phyloP scores from a whole-genome alignment of 2,797 vertebrate genomes.

The Anguilla marmorata region DNA sequence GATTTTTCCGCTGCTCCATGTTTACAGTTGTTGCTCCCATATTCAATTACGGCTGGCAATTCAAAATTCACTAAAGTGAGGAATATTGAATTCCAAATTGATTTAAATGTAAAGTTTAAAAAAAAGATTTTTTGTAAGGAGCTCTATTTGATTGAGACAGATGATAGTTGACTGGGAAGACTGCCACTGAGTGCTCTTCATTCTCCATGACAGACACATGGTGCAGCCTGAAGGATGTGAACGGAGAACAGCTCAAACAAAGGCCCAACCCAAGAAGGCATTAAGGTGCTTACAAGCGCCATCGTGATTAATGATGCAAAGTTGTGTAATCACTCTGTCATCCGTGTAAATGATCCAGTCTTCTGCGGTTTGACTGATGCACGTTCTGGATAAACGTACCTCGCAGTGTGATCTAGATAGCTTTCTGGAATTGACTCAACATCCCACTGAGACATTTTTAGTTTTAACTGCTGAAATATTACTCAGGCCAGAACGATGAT shows the following conservation, averaged over 20 bases:
- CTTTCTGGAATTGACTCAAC: constrained; percentile 24
- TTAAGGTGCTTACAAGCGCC: constrained; percentile 53
- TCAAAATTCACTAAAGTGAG: constrained; percentile 59
- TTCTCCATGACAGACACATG: constrained; percentile 26
- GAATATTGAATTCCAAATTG: constrained; percentile 52
- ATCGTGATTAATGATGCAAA: constrained; percentile 72
- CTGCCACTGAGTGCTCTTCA: background rate
- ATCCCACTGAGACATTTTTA: constrained; percentile 36
- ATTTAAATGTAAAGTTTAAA: constrained; percentile 32
- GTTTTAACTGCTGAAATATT: background rate
- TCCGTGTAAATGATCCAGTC: constrained; percentile 74
- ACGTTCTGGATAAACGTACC: constrained; percentile 50
- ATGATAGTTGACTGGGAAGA: background rate
- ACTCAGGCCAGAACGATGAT: constrained; percentile 7
- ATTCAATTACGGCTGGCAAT: constrained; percentile 52
- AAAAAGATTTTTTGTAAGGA: background rate
- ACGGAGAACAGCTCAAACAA: constrained; percentile 61
- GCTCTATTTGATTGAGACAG: background rate
- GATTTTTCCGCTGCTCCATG: background rate
- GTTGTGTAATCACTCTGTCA: constrained; percentile 75
- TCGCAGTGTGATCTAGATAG: constrained; percentile 42
- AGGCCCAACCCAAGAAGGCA: constrained; percentile 53
- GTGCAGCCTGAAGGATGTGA: constrained; percentile 39
- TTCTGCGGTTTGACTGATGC: constrained; percentile 70
- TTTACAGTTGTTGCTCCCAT: constrained; percentile 33